phyloP scores from a whole-genome alignment of 2,888 invertebrate genomes.

The Cheilosia urbana region DNA sequence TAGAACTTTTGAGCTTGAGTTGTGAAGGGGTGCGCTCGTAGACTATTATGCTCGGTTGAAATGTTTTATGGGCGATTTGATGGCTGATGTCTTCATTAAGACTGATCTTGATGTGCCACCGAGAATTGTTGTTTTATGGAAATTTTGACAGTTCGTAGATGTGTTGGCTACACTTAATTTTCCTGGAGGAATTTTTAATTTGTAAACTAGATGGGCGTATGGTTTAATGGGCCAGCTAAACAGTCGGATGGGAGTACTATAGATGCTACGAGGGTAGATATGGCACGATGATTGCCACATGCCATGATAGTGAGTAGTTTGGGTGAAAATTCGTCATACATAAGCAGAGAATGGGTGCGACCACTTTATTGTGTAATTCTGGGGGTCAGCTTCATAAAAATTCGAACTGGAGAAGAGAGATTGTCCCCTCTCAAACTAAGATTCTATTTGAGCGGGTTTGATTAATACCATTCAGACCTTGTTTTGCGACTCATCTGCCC shows the following conservation, averaged over 20 bases:
- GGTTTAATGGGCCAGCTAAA: slow-evolving; percentile 59
- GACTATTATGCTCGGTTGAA: slow-evolving; percentile 38
- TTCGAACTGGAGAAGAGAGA: no score
- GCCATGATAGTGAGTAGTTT: background rate
- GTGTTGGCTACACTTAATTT: background rate
- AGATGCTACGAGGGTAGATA: slow-evolving; percentile 12
- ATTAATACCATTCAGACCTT: no score
- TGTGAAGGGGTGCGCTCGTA: slow-evolving; percentile 19
- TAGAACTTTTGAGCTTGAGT: background rate
- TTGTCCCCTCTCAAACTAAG: no score
- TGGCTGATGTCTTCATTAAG: slow-evolving; percentile 70
- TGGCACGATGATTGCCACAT: slow-evolving; percentile 46
- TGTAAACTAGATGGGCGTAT: slow-evolving; percentile 64
- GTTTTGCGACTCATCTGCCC: no score
- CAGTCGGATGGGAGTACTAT: slow-evolving; percentile 21
- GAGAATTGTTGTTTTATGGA: slow-evolving; percentile 62
- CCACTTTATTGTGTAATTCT: no score
- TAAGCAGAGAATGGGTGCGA: no score
- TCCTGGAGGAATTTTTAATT: slow-evolving; percentile 57
- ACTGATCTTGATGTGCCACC: slow-evolving; percentile 46
- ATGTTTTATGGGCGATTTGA: slow-evolving; percentile 72
- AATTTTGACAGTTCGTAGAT: slow-evolving; percentile 48
- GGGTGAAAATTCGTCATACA: no score
- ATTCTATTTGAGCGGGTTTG: no score
- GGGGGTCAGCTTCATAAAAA: no score